Percentiles rank a stretch among this genome's conserved stretches.
Conservation (phyloP, 2,113 vertebrate genomes). For the Platysternon megacephalum region DNA sequence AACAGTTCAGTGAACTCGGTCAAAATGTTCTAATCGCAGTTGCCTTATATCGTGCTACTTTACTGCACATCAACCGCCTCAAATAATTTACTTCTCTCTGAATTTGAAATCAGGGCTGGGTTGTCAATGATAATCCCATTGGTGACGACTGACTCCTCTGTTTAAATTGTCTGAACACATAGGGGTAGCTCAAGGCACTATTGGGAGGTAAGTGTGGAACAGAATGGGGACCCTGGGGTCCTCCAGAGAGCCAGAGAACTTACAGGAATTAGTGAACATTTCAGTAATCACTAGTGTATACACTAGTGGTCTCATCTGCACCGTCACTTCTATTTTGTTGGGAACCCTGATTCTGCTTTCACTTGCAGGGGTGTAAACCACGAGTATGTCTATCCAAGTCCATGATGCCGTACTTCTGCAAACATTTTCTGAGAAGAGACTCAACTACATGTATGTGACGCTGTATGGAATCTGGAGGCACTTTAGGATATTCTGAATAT, state of each 20-base stretch:
- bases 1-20: background rate
- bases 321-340: background rate
- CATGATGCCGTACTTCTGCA: background rate
- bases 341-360: background rate
- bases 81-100: background rate
- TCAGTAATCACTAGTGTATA: background rate
- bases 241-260: too few relatives aligned
- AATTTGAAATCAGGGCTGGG: background rate
- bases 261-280: background rate
- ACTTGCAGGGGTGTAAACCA: background rate
- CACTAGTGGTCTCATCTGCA: background rate
- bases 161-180: background rate
- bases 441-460: background rate
- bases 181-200: background rate
- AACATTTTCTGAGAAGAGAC: background rate
- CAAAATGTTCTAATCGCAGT: background rate
- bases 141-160: background rate
- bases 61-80: background rate
- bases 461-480: too few relatives aligned
- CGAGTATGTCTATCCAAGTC: background rate
- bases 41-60: background rate
- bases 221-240: too few relatives aligned
- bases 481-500: too few relatives aligned
- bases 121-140: background rate
- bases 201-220: background rate